These are phyloP conservation scores for Chionoecetes opilio DNA, from an alignment of 1,140 invertebrate genomes.

Conservation along the genomic window DNA sequence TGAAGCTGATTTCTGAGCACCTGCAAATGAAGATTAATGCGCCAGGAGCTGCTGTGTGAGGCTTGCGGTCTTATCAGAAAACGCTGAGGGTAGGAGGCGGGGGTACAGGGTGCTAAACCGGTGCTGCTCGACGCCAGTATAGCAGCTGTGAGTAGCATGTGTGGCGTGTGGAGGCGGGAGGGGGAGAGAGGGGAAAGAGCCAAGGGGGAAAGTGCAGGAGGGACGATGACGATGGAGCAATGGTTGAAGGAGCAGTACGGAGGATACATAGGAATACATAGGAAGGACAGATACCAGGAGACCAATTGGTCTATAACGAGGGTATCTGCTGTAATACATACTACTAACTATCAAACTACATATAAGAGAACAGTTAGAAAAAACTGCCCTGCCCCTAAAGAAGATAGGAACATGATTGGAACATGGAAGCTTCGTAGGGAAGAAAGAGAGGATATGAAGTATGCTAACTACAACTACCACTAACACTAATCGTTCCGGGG, in stretches of 20 bases:
- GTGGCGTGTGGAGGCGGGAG: background rate
- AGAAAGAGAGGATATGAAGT: too few relatives aligned
- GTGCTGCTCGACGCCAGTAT: background rate
- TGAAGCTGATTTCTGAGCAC: background rate
- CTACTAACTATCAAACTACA: too few relatives aligned
- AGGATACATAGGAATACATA: too few relatives aligned
- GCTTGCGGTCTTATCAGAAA: background rate
- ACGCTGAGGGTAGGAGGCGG: background rate
- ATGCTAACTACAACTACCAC: too few relatives aligned
- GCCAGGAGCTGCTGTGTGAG: slow-evolving; percentile 2
- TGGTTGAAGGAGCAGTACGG: background rate
- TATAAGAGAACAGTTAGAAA: too few relatives aligned
- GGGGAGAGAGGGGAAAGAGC: background rate
- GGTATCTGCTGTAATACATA: too few relatives aligned
- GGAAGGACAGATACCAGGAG: too few relatives aligned
- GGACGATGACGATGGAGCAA: background rate
- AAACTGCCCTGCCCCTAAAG: too few relatives aligned
- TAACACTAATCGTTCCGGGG: too few relatives aligned
- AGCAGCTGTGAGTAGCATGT: background rate
- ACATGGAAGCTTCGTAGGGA: too few relatives aligned
- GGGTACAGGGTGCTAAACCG: background rate
- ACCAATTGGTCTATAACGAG: too few relatives aligned
- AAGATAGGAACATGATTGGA: too few relatives aligned
- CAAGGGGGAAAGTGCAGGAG: background rate
- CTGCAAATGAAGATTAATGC: slow-evolving; percentile 21